These are phyloP conservation scores for Galeruca laticollis DNA, from an alignment of 2,888 invertebrate genomes.

Conservation along the genomic window DNA sequence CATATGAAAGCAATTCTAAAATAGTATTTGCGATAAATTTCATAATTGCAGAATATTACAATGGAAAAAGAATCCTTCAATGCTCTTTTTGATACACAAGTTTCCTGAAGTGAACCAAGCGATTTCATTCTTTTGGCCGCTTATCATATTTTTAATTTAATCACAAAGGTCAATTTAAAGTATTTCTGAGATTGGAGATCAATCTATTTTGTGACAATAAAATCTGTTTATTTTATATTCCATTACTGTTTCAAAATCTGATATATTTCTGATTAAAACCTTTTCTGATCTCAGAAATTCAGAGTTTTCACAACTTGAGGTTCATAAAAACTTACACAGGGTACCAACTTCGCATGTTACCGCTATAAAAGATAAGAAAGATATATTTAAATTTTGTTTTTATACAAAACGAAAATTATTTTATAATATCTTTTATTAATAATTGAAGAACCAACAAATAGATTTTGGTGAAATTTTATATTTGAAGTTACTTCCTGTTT, in stretches of 20 bases:
- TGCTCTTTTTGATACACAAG: not conserved
- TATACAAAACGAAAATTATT: not conserved
- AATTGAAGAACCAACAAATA: not conserved
- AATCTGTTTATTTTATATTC: not conserved
- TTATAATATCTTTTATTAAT: not conserved
- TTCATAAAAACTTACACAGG: slow-evolving; percentile 23
- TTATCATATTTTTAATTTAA: slow-evolving; percentile 13
- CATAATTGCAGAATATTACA: not conserved
- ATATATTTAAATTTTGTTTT: slow-evolving; percentile 6
- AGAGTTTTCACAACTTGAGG: slow-evolving; percentile 28
- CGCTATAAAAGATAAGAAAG: not conserved
- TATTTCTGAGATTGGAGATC: slow-evolving; percentile 17
- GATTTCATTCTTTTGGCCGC: slow-evolving; percentile 13
- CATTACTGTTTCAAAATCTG: not conserved
- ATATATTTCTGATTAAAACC: not conserved
- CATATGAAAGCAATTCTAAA: not conserved
- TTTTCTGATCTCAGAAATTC: slow-evolving; percentile 20
- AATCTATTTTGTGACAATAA: slow-evolving; percentile 17
- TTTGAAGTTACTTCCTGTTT: not conserved
- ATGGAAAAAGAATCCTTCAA: too few relatives aligned
- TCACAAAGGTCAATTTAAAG: slow-evolving; percentile 18
- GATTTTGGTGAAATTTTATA: not conserved
- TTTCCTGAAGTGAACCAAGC: slow-evolving; percentile 15
- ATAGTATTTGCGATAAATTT: not conserved
- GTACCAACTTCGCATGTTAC: slow-evolving; percentile 27